phyloP scores from a whole-genome alignment of 2,797 vertebrate genomes.

The Smutsia gigantea region DNA sequence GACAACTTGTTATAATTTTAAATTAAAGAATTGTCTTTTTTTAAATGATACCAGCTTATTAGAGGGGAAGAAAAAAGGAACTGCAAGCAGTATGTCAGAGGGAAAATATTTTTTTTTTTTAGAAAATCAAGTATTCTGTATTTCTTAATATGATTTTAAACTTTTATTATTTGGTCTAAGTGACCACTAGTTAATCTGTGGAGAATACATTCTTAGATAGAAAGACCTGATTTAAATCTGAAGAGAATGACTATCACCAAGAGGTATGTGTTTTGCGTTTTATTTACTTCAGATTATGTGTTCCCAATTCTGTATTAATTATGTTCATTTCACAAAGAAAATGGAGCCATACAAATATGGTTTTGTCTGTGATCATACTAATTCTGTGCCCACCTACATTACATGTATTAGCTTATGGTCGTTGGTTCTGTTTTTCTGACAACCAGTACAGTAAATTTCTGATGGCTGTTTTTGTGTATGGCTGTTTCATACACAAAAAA shows the following conservation, averaged over 20 bases:
- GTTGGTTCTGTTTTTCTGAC: neutral
- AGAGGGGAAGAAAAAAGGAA: neutral
- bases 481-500: neutral
- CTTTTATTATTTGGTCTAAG: conserved; percentile 18
- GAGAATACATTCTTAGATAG: neutral
- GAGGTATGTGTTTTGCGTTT: conserved; percentile 29
- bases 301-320: conserved; percentile 24
- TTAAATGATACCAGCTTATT: neutral
- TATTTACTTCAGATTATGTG: conserved; percentile 9
- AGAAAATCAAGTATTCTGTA: neutral
- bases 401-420: neutral
- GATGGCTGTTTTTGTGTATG: no score
- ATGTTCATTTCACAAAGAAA: neutral
- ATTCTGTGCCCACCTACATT: neutral
- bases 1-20: conserved; percentile 12
- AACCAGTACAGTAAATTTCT: neutral
- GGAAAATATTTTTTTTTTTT: neutral
- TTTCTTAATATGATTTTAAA: conserved; percentile 44
- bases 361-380: conserved; percentile 18
- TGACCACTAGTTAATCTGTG: neutral
- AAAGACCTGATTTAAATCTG: conserved; percentile 37
- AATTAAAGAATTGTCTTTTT: conserved; percentile 23
- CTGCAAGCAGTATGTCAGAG: neutral
- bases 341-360: neutral
- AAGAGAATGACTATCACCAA: neutral